Evolutionary conservation across 2,797 vertebrate species (phyloP), one percentile per base, ranked within the genome.

Genomic region (Semaprochilodus insignis): DNA sequence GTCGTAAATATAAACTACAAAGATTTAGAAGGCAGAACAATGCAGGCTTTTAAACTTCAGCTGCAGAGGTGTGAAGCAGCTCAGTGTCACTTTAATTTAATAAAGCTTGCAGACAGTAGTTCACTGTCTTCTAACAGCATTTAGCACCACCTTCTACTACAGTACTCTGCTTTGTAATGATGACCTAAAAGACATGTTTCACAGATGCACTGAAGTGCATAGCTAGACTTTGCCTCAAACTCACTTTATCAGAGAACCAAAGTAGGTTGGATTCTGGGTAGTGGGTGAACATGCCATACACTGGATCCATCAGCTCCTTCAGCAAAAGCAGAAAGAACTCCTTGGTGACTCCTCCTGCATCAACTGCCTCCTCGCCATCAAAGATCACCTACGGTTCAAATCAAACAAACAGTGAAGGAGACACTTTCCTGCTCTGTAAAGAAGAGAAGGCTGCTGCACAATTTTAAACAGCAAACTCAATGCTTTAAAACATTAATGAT

Each of bases 261-360:
- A 99, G 92, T 67, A 99, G 94, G 91, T 97, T 97, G 77, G 97
- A 99, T 70, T 99, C 97, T 19, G 95, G 92, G 84, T 97, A 97
- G 84, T 95, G 95, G n/a, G 97, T 97, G 92, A 99, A 99, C 97
- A 99, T 99, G 87, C 97, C 97, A 15, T 99, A 99, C 69, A 98
- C 96, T 0, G 98, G 97, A 92, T 99, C 97, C 93, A 99, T 91
- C 77, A 99, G 94, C 86, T 99, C 98, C 92, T 98, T 99, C 13
- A 99, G 89, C 70, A 99, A 91, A 85, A 99, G 91, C 57, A 99
- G 94, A 92, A 99, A 99, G 92, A 99, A 99, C 89, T 99, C 98
- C 88, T 99, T 99, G 31, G 97, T 99, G 15, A 99, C 96, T 31
- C 98, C 98, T 0, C 98, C 97, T 66, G 97, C 98, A 13, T 99